phyloP scores from a whole-genome alignment of 2,113 vertebrate species.

The Antennarius striatus region DNA sequence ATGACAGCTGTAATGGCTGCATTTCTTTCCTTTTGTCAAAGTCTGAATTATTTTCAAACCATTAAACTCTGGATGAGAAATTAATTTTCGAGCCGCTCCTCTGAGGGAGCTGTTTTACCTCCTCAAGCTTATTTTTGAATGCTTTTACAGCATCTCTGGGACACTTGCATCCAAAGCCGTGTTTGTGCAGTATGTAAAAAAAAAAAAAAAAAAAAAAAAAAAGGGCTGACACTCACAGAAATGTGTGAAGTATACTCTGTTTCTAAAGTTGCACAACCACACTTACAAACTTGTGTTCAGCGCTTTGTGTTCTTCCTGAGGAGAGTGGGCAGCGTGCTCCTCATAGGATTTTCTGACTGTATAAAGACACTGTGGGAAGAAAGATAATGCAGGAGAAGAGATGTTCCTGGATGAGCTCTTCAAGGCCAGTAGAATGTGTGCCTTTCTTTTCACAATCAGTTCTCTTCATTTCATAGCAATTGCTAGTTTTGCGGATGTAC shows the following conservation, averaged over 20 bases:
- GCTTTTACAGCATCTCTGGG: conserved; percentile 38
- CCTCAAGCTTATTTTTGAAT: conserved; percentile 32
- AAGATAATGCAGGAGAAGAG: conserved; percentile 13
- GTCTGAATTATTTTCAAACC: conserved; percentile 32
- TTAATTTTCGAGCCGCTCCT: conserved; percentile 35
- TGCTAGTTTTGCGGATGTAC: too few relatives aligned
- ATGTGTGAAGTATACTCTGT: conserved; percentile 16
- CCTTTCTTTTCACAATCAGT: background rate
- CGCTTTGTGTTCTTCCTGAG: background rate
- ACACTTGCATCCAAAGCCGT: conserved; percentile 41
- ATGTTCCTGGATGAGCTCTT: background rate
- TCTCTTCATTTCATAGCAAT: too few relatives aligned
- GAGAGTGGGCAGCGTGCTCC: conserved; percentile 32
- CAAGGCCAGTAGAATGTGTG: background rate
- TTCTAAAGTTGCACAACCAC: conserved; percentile 23
- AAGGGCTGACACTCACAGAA: conserved; percentile 15
- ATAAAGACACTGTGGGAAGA: background rate
- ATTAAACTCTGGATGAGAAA: conserved; percentile 43
- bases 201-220: background rate
- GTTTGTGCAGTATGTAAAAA: conserved; percentile 18
- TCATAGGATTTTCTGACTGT: conserved; percentile 22
- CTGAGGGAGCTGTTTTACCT: conserved; percentile 49
- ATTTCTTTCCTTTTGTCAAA: background rate
- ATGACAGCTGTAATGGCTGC: conserved; percentile 32
- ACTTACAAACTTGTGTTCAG: conserved; percentile 18